Percentiles rank a stretch among this genome's conserved stretches.
These are phyloP conservation scores for Hippocampus zosterae DNA, from an alignment of 2,113 vertebrate genomes.

Conservation along the genomic window DNA sequence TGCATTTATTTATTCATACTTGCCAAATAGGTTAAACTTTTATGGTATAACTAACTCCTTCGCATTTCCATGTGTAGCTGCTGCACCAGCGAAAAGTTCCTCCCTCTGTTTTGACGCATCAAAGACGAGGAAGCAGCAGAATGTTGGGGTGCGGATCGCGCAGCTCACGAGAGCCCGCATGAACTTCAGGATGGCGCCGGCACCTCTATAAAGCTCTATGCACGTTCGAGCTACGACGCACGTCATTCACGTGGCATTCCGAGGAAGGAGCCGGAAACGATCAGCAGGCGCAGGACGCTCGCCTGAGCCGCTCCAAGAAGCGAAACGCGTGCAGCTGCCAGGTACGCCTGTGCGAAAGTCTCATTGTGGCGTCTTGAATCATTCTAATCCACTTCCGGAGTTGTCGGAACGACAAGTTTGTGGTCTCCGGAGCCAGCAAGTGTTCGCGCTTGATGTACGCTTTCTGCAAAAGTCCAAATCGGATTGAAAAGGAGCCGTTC, in stretches of 20 bases:
- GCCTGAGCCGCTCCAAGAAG: neutral
- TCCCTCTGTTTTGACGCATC: neutral
- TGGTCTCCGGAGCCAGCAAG: neutral
- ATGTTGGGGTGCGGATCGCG: neutral
- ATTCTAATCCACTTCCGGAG: neutral
- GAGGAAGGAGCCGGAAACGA: constrained; percentile 13
- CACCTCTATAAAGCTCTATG: neutral
- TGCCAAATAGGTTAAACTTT: too few relatives aligned
- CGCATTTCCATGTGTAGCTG: neutral
- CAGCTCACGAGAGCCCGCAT: neutral
- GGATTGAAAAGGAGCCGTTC: neutral
- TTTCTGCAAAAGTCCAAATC: neutral
- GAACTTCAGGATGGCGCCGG: constrained; percentile 4
- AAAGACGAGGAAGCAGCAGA: neutral
- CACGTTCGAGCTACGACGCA: neutral
- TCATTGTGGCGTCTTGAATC: neutral
- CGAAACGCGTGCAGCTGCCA: constrained; percentile 26
- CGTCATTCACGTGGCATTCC: constrained; percentile 4
- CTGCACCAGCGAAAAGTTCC: neutral
- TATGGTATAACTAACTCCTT: too few relatives aligned
- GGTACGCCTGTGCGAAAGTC: neutral
- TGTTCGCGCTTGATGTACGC: neutral
- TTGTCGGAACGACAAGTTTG: neutral
- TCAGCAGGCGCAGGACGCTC: neutral
- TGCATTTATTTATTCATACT: too few relatives aligned